Conservation (phyloP, 2,113 vertebrate species). For the Spea multiplicata region DNA sequence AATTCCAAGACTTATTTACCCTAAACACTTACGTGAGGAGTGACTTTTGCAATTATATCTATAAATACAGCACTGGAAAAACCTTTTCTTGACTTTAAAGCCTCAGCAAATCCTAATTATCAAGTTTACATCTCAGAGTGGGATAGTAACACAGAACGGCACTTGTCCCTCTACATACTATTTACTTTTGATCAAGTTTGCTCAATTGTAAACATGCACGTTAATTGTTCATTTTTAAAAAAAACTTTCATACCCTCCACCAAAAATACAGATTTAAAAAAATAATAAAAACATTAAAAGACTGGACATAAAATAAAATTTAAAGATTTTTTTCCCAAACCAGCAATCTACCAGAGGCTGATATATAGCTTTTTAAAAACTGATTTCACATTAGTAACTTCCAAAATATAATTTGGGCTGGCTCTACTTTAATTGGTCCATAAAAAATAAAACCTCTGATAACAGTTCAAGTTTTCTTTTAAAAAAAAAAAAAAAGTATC, state of each 20-base stretch:
- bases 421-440: constrained; percentile 14
- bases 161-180: no score
- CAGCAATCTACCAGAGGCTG: background rate
- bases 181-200: background rate
- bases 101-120: no score
- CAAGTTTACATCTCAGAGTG: no score
- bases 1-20: no score
- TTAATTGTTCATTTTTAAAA: background rate
- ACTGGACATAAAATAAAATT: background rate
- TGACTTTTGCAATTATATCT: no score
- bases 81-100: no score
- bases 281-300: background rate
- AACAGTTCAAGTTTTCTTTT: constrained; percentile 58
- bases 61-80: no score
- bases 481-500: constrained; percentile 53
- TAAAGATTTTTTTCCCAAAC: background rate
- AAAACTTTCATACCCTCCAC: background rate
- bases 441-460: constrained; percentile 43
- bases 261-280: background rate
- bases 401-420: constrained; percentile 5
- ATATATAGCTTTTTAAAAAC: background rate
- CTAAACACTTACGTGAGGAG: no score
- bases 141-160: no score
- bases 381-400: constrained; percentile 6
- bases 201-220: background rate